phyloP scores from a whole-genome alignment of 1,140 invertebrate species.

The Diorhabda elongata region DNA sequence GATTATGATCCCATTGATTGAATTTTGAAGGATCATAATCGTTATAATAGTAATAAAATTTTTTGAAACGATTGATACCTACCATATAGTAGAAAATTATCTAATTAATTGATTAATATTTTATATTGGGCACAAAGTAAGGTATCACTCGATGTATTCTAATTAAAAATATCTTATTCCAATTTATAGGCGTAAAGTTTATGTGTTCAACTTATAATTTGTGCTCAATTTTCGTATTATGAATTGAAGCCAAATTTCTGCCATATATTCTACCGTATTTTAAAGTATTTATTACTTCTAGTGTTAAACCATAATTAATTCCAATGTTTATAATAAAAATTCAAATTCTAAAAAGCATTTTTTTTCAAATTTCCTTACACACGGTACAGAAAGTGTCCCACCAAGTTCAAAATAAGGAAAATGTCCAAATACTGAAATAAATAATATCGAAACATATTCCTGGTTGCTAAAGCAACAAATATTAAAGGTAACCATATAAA shows the following conservation, averaged over 20 bases:
- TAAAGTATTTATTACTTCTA: slow-evolving; percentile 27
- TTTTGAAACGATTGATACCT: too few relatives aligned
- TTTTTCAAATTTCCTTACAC: neutral
- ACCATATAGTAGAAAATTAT: too few relatives aligned
- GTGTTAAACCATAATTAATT: slow-evolving; percentile 28
- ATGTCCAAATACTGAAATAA: too few relatives aligned
- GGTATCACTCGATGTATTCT: neutral
- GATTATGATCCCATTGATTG: too few relatives aligned
- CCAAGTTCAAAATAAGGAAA: too few relatives aligned
- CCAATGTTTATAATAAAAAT: slow-evolving; percentile 30
- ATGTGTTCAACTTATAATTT: slow-evolving; percentile 20
- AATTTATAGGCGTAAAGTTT: slow-evolving; percentile 12
- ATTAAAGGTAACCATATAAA: too few relatives aligned
- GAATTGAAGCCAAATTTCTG: slow-evolving; percentile 32
- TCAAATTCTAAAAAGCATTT: slow-evolving; percentile 1
- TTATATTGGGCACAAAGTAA: neutral
- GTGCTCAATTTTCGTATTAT: slow-evolving; percentile 31
- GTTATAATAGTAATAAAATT: too few relatives aligned
- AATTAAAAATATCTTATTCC: slow-evolving; percentile 22
- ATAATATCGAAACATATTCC: too few relatives aligned
- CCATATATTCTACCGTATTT: slow-evolving; percentile 26
- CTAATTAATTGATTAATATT: too few relatives aligned
- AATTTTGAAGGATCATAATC: too few relatives aligned
- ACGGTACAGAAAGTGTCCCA: too few relatives aligned
- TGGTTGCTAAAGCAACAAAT: too few relatives aligned